A percentile compares a stretch with the other conserved stretches of the same genome.
Evolutionary conservation across 2,797 vertebrate genomes (phyloP).

Genomic region (Xenentodon cancila): DNA sequence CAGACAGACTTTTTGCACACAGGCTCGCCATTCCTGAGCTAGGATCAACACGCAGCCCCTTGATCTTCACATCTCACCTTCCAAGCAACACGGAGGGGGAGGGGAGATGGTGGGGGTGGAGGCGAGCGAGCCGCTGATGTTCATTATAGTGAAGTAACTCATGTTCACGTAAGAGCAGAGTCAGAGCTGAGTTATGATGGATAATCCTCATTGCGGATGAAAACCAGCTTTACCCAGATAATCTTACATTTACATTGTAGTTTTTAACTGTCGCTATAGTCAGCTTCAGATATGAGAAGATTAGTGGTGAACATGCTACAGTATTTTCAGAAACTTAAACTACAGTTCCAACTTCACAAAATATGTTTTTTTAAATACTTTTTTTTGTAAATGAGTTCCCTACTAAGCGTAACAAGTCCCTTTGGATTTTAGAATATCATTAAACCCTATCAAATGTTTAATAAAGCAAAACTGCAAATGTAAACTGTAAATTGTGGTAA

Average conservation of each 20-base stretch:
- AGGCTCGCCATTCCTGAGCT: slow-evolving; percentile 78
- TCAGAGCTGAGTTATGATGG: slow-evolving; percentile 37
- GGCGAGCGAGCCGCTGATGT: slow-evolving; percentile 38
- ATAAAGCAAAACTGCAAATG: slow-evolving; percentile 3
- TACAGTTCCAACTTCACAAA: slow-evolving; percentile 19
- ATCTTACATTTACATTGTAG: slow-evolving; percentile 31
- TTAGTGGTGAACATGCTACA: slow-evolving; percentile 15
- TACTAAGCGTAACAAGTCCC: slow-evolving; percentile 16
- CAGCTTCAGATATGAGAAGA: slow-evolving; percentile 21
- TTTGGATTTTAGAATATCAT: slow-evolving; percentile 4
- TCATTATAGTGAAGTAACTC: slow-evolving; percentile 67
- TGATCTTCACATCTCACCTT: slow-evolving; percentile 72
- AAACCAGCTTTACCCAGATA: slow-evolving; percentile 43
- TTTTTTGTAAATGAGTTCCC: neutral
- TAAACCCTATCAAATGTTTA: slow-evolving; percentile 3
- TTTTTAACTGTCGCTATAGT: slow-evolving; percentile 40
- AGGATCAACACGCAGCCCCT: slow-evolving; percentile 73
- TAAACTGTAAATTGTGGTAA: slow-evolving; percentile 6
- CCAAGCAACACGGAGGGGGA: slow-evolving; percentile 43
- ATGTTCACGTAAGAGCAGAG: slow-evolving; percentile 33
- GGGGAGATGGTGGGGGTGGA: slow-evolving; percentile 8
- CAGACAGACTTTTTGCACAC: slow-evolving; percentile 71
- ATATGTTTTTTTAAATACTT: too few relatives aligned
- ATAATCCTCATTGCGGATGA: slow-evolving; percentile 34
- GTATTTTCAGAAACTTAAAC: slow-evolving; percentile 4